phyloP scores from a whole-genome alignment of 2,113 vertebrate species.

The Malurus melanocephalus region DNA sequence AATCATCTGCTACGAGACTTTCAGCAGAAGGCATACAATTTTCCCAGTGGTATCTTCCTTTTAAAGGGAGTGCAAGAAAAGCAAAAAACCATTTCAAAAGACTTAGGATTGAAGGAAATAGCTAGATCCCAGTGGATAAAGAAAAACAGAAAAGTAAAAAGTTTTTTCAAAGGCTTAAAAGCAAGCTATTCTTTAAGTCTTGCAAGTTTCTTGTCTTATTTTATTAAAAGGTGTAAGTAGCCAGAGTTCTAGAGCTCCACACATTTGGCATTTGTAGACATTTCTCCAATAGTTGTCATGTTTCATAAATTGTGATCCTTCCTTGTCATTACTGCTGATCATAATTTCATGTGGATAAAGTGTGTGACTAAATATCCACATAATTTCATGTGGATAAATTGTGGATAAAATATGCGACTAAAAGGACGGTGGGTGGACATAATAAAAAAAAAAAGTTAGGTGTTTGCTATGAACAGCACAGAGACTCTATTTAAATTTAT shows the following conservation, averaged over 20 bases:
- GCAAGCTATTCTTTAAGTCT: background rate
- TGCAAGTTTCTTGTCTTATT: background rate
- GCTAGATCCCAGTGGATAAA: background rate
- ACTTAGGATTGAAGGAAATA: slow-evolving; percentile 4
- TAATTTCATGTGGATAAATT: background rate
- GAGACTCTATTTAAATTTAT: background rate
- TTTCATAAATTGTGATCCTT: background rate
- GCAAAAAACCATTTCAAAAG: slow-evolving; percentile 18
- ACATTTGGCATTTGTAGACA: background rate
- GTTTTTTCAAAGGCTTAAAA: slow-evolving; percentile 15
- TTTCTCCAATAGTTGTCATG: background rate
- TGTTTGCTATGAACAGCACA: background rate
- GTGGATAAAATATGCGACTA: background rate
- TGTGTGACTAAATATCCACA: background rate
- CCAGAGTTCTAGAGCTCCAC: background rate
- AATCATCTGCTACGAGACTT: slow-evolving; percentile 10
- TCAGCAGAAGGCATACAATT: slow-evolving; percentile 23
- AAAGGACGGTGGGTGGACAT: background rate
- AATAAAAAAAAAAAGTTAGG: background rate
- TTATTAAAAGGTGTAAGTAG: background rate
- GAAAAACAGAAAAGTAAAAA: background rate
- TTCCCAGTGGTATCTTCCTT: slow-evolving; percentile 33
- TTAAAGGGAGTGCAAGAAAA: slow-evolving; percentile 9
- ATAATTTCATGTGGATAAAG: background rate
- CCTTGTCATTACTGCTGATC: background rate